A percentile compares a stretch with the other conserved stretches of the same genome.
phyloP scores from a whole-genome alignment of 2,888 invertebrate species.

The Saturnia pavonia region DNA sequence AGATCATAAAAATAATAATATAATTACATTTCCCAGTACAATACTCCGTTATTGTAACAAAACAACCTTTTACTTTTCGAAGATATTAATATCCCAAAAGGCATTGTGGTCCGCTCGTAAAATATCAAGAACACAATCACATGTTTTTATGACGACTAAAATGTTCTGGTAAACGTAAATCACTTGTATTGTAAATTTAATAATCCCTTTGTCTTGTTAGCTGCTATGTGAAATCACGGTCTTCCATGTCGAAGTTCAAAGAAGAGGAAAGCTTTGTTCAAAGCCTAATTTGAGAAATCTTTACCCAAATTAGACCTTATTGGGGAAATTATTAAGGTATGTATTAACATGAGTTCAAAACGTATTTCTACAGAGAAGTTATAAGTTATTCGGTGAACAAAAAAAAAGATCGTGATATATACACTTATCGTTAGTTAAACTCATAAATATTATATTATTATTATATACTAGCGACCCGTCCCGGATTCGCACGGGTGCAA shows the following conservation, averaged over 20 bases:
- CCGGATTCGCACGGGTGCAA: too few species aligned
- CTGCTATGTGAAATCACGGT: neutral
- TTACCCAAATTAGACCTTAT: neutral
- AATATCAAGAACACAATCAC: neutral
- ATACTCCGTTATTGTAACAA: neutral
- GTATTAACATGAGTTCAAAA: neutral
- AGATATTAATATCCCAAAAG: neutral
- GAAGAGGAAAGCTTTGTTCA: neutral
- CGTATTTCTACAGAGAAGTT: neutral
- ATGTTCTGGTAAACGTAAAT: neutral
- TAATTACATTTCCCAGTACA: neutral
- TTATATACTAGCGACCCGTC: too few species aligned
- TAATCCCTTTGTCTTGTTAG: neutral
- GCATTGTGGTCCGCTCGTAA: neutral
- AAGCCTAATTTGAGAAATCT: neutral
- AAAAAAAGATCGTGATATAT: too few species aligned
- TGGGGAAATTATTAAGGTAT: neutral
- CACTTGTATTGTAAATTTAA: neutral
- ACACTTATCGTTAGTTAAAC: too few species aligned
- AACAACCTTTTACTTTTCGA: slow-evolving; percentile 1
- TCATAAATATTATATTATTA: too few species aligned
- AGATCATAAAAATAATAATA: neutral
- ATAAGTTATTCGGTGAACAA: too few species aligned
- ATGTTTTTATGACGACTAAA: neutral
- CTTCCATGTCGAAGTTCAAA: neutral